Evolutionary conservation across 2,113 vertebrate genomes (phyloP).

Genomic region (Eulacestoma nigropectus): DNA sequence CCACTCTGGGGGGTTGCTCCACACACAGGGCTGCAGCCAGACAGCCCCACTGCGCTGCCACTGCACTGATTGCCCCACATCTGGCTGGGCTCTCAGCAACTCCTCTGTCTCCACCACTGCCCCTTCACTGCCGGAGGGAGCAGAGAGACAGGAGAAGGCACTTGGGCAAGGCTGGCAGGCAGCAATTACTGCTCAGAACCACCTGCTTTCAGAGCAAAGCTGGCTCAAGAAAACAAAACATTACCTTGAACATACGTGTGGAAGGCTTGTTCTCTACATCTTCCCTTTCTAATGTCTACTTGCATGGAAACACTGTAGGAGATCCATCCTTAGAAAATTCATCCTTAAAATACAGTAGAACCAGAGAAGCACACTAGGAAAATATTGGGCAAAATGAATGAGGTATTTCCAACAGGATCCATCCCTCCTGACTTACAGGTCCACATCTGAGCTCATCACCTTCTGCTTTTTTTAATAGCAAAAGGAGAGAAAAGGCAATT

Average conservation of each 20-base stretch:
- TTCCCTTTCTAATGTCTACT: neutral
- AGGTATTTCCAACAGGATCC: neutral
- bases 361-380: neutral
- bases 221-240: neutral
- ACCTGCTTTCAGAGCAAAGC: neutral
- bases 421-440: neutral
- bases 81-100: neutral
- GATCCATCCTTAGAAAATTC: neutral
- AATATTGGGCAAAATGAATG: neutral
- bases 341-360: neutral
- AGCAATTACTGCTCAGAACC: neutral
- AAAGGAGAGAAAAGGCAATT: neutral
- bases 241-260: neutral
- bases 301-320: neutral
- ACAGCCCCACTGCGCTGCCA: neutral
- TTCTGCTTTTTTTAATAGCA: neutral
- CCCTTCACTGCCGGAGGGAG: neutral
- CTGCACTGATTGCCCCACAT: no score
- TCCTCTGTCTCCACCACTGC: neutral
- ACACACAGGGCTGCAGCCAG: neutral
- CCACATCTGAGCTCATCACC: neutral
- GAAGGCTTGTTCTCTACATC: neutral
- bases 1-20: rapidly evolving
- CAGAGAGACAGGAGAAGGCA: neutral
- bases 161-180: neutral